These are phyloP conservation scores for Ichneumoninae sp. DNA, from an alignment of 2,888 invertebrate genomes.

Conservation along the genomic window DNA sequence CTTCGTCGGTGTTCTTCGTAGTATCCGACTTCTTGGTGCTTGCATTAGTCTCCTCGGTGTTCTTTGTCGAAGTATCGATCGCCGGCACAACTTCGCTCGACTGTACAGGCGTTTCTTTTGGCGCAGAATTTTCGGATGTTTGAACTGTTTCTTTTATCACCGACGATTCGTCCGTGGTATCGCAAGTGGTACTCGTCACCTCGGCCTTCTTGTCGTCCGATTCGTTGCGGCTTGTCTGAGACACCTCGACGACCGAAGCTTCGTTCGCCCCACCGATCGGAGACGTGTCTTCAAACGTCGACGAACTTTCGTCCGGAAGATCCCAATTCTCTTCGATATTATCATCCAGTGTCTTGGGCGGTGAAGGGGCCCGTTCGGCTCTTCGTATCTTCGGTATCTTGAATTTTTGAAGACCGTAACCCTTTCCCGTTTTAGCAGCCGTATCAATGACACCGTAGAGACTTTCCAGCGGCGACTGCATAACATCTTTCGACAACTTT, in stretches of 20 bases:
- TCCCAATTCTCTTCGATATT: constrained; percentile 66
- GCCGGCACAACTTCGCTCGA: constrained; percentile 71
- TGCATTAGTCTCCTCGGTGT: constrained; percentile 11
- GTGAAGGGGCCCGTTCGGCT: constrained; percentile 73
- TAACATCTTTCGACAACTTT: constrained; percentile 75
- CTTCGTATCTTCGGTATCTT: constrained; percentile 86
- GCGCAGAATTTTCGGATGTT: constrained; percentile 76
- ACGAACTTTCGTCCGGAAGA: constrained; percentile 48
- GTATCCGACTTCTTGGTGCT: constrained; percentile 53
- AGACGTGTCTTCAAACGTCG: constrained; percentile 21
- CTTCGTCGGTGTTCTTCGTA: constrained; percentile 30
- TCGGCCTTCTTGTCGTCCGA: constrained; percentile 70
- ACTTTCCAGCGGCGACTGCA: constrained; percentile 85
- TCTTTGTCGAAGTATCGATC: background rate
- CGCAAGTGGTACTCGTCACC: constrained; percentile 75
- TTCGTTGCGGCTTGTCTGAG: constrained; percentile 49
- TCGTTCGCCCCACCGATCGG: constrained; percentile 19
- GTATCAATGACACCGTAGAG: constrained; percentile 84
- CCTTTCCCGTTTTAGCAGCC: constrained; percentile 83
- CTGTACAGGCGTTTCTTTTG: constrained; percentile 77
- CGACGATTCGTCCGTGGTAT: constrained; percentile 74
- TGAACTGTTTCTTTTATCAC: constrained; percentile 45
- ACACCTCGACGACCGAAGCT: background rate
- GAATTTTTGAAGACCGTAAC: constrained; percentile 85
- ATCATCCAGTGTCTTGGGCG: constrained; percentile 62